Evolutionary conservation across 2,888 invertebrate genomes (phyloP), one percentile per base, ranked within the genome.

Genomic region (Athalia rosae): DNA sequence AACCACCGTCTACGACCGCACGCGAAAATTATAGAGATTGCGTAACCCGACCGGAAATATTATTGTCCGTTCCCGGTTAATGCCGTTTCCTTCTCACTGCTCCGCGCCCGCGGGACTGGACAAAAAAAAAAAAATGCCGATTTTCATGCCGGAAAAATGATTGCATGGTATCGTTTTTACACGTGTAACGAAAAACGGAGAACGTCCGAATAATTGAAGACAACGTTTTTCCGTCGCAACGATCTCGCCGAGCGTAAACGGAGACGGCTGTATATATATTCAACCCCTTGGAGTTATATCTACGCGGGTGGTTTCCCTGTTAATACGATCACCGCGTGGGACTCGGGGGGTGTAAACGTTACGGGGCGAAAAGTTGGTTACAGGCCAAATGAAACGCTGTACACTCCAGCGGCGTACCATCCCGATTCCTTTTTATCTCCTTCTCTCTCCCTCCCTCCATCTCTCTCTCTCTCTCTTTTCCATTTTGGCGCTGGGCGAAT

Each of bases 381-480:
- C n/a, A 63, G 64, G 66, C 78, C 76, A 62, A 78, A 76, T 66
- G 78, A 78, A 78, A 78, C 61, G 74, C 62, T 61, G 28, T 28
- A 28, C 48, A 28, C 61, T 74, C 45, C 61, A 61, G 43, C 56
- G 50, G 58, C 61, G 74, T 15, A 58, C 58, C 58, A 7, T 9
- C 47, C 48, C 48, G 7, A 3, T 45, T 61, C 45, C 59, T 74
- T 43, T 6, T 59, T 15, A 9, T 74, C 41, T 48, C 61, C n/a
- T 48, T 9, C 61, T 13, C 45, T 48, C 58, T n/a, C 71, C 41
- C 56, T 48, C 48, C 13, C 13, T 41, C 15, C 48, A 74, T 28
- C n/a, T 6, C 61, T 61, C 50, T 48, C 74, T 47, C n/a, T n/a
- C n/a, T n/a, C n/a, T n/a, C n/a, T n/a, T n/a, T 74, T 74, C 62